A percentile compares a stretch with the other conserved stretches of the same genome.
phyloP scores from a whole-genome alignment of 2,797 vertebrate species.

The Eidolon dupreanum region DNA sequence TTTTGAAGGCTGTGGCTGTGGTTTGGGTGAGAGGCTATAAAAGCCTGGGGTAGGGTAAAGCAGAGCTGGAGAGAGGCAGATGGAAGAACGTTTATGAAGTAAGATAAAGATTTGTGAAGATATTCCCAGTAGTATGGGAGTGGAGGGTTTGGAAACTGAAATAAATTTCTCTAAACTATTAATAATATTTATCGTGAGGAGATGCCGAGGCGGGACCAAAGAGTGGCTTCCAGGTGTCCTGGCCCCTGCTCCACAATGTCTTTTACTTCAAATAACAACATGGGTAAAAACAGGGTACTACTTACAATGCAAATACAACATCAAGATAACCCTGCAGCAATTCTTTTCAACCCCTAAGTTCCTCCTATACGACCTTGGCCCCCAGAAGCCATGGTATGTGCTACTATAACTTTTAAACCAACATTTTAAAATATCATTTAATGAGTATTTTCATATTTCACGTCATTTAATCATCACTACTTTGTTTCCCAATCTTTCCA shows the following conservation, averaged over 20 bases:
- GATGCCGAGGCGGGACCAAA: background rate
- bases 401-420: background rate
- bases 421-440: background rate
- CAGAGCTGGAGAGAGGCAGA: background rate
- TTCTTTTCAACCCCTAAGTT: background rate
- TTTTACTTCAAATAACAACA: background rate
- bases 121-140: background rate
- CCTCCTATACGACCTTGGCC: background rate
- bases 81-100: background rate
- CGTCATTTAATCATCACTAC: background rate
- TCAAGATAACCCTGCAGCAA: background rate
- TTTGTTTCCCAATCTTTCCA: background rate
- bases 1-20: background rate
- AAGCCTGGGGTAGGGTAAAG: background rate
- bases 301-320: background rate
- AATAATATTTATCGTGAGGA: background rate
- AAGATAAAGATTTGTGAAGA: background rate
- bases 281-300: background rate
- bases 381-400: background rate
- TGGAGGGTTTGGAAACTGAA: background rate
- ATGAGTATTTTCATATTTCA: background rate
- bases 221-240: background rate
- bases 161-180: background rate
- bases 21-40: background rate
- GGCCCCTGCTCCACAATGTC: background rate